Conservation (phyloP, 2,113 vertebrate species). For the Phrynocephalus versicolor region DNA sequence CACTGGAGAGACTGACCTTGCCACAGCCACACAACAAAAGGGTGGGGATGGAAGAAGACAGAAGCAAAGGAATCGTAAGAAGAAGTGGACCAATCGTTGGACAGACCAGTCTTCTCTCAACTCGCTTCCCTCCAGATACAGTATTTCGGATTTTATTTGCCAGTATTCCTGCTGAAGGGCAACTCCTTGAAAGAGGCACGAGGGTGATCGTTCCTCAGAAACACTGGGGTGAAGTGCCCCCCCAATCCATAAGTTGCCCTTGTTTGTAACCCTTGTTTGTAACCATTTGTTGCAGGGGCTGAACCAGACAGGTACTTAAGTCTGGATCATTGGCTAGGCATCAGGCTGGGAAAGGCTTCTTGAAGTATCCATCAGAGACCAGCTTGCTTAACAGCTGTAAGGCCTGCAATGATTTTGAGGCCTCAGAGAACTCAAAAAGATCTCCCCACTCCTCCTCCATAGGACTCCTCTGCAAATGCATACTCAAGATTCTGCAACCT, state of each 20-base stretch:
- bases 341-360: neutral
- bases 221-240: no score
- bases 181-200: no score
- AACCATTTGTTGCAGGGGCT: no score
- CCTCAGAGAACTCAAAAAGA: no score
- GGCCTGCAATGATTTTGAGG: neutral
- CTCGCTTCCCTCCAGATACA: neutral
- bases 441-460: no score
- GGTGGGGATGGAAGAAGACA: neutral
- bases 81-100: neutral
- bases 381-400: neutral
- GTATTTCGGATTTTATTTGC: neutral
- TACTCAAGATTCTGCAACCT: neutral
- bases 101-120: neutral
- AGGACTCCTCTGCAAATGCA: neutral
- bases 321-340: neutral
- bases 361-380: neutral
- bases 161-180: neutral
- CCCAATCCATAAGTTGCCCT: no score
- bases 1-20: constrained; percentile 37
- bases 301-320: neutral
- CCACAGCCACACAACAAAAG: constrained; percentile 36
- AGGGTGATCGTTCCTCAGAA: no score
- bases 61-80: neutral
- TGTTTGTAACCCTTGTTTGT: no score